A percentile compares a stretch with the other conserved stretches of the same genome.
Conservation (phyloP, 2,888 invertebrate species). For the Tinea trinotella region DNA sequence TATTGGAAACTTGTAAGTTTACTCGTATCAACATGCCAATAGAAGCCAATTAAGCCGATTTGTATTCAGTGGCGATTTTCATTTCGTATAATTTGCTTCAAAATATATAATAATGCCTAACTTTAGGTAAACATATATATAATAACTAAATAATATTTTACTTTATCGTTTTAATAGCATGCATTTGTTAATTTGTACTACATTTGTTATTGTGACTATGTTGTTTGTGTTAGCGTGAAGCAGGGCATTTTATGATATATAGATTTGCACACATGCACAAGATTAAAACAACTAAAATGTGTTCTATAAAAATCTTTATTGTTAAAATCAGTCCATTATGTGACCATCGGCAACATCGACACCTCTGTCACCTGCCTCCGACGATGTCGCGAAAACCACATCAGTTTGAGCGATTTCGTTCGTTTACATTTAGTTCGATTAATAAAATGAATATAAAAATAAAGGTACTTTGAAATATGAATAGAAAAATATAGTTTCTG, state of each 20-base stretch:
- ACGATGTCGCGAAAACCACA: conserved; percentile 8
- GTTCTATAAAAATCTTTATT: conserved; percentile 59
- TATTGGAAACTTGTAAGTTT: neutral
- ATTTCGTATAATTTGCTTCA: neutral
- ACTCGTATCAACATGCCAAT: conserved; percentile 5
- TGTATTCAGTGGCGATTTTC: neutral
- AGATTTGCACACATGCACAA: conserved; percentile 38
- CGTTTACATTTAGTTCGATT: conserved; percentile 13
- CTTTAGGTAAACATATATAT: neutral
- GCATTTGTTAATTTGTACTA: neutral
- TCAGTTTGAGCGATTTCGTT: conserved; percentile 17
- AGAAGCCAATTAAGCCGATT: conserved; percentile 13
- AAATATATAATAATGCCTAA: too few species aligned
- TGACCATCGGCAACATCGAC: conserved; percentile 35
- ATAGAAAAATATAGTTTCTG: conserved; percentile 53
- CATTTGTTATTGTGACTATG: neutral
- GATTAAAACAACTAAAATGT: conserved; percentile 58
- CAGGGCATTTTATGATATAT: conserved; percentile 9
- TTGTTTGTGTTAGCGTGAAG: conserved; percentile 8
- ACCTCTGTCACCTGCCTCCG: conserved; percentile 44
- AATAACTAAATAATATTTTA: neutral
- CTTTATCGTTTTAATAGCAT: conserved; percentile 1
- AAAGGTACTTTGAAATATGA: conserved; percentile 26
- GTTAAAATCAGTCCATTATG: conserved; percentile 60
- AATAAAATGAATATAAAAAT: conserved; percentile 14